phyloP scores from a whole-genome alignment of 2,797 vertebrate species.

The Ambastaia sidthimunki region DNA sequence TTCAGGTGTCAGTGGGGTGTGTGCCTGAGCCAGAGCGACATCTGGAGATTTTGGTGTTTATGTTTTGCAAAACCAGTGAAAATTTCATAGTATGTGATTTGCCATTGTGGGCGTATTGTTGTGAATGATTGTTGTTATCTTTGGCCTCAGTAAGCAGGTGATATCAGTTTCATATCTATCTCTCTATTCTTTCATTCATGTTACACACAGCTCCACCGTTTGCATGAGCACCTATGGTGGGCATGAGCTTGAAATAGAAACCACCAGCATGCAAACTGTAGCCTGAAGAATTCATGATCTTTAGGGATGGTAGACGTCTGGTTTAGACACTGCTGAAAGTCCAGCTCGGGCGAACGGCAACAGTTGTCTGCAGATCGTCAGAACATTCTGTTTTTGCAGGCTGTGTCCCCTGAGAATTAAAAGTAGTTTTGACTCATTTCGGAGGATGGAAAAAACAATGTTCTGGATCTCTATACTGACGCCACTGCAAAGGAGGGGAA shows the following conservation, averaged over 20 bases:
- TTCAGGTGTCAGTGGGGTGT: background rate
- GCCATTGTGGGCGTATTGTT: conserved; percentile 39
- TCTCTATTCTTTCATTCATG: conserved; percentile 44
- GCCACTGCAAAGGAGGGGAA: background rate
- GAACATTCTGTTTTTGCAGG: conserved; percentile 3
- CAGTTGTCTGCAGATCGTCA: background rate
- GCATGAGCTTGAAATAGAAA: conserved; percentile 44
- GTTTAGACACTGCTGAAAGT: conserved; percentile 42
- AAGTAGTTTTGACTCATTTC: conserved; percentile 17
- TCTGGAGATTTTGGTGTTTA: background rate
- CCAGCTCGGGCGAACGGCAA: background rate
- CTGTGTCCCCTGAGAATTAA: too few relatives aligned
- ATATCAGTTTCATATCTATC: conserved; percentile 45
- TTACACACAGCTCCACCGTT: conserved; percentile 38
- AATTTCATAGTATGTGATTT: conserved; percentile 27
- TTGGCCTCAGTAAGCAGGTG: conserved; percentile 38
- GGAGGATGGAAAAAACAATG: background rate
- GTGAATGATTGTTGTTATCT: conserved; percentile 51
- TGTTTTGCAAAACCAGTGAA: background rate
- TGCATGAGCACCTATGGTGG: conserved; percentile 36
- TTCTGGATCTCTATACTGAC: background rate
- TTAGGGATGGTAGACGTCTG: conserved; percentile 18
- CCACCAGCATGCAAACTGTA: conserved; percentile 36
- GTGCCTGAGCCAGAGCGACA: background rate
- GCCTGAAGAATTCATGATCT: conserved; percentile 40